Evolutionary conservation across 2,113 vertebrate genomes (phyloP).

Genomic region (Pipa parva): DNA sequence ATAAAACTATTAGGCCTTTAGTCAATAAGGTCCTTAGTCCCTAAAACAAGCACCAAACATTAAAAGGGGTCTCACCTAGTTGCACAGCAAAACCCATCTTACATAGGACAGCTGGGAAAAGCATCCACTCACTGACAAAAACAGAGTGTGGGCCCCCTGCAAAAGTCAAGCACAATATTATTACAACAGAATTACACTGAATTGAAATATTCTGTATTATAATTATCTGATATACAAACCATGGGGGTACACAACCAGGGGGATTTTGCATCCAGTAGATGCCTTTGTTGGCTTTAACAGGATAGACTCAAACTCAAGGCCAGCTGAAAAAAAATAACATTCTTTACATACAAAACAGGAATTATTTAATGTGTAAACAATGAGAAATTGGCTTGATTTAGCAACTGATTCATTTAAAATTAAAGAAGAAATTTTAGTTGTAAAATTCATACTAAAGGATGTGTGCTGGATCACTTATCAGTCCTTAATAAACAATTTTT

Average conservation of each 20-base stretch:
- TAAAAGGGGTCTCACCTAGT: conserved; percentile 69
- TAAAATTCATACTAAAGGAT: too few species aligned
- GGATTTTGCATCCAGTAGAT: conserved; percentile 62
- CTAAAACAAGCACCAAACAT: background rate
- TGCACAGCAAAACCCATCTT: conserved; percentile 80
- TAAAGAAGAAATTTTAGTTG: too few species aligned
- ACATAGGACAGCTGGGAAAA: conserved; percentile 75
- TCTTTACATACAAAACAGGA: too few species aligned
- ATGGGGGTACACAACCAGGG: conserved; percentile 83
- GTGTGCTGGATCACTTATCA: too few species aligned
- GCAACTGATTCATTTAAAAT: too few species aligned
- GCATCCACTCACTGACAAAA: conserved; percentile 78
- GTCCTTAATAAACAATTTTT: too few species aligned
- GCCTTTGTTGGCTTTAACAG: conserved; percentile 74
- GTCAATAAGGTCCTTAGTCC: too few species aligned
- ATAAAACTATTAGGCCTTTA: too few species aligned
- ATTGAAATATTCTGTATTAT: background rate
- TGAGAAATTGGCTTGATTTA: too few species aligned
- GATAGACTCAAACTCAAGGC: conserved; percentile 83
- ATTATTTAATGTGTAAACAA: too few species aligned
- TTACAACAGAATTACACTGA: background rate
- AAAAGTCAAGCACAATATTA: background rate
- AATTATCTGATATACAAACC: conserved; percentile 59
- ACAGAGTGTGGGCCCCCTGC: conserved; percentile 87
- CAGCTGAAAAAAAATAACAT: conserved; percentile 62